These are phyloP conservation scores for Drosophila aff. DNA, from an alignment of 1,140 invertebrate species.

Conservation along the genomic window DNA sequence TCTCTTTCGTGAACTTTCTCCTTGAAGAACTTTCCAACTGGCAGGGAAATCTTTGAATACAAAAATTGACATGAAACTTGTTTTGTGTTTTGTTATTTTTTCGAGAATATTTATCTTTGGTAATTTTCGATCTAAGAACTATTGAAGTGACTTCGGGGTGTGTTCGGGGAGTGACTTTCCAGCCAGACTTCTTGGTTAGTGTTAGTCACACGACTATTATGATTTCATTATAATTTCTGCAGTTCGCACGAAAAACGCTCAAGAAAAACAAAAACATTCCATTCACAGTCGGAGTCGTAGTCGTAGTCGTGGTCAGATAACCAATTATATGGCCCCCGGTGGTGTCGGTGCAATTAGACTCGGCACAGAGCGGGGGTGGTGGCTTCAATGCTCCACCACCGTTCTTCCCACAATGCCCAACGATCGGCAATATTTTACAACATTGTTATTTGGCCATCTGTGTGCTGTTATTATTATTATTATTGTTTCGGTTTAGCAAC, in stretches of 20 bases:
- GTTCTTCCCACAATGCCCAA: neutral
- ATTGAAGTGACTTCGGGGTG: neutral
- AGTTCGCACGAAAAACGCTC: constrained; percentile 46
- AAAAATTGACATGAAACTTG: neutral
- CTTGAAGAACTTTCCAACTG: neutral
- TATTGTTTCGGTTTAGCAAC: constrained; percentile 9
- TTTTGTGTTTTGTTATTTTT: too few relatives aligned
- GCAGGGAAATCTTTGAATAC: neutral
- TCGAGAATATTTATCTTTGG: neutral
- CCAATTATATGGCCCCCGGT: constrained; percentile 40
- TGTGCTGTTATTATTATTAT: constrained; percentile 8
- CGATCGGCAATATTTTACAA: constrained; percentile 47
- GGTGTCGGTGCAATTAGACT: constrained; percentile 24
- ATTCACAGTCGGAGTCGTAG: constrained; percentile 43
- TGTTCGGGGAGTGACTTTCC: neutral
- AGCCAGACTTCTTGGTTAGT: neutral
- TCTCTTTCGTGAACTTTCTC: constrained; percentile 14
- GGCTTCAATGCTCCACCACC: constrained; percentile 3
- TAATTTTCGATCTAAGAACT: neutral
- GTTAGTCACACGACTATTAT: constrained; percentile 26
- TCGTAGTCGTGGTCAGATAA: constrained; percentile 52
- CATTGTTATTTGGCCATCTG: constrained; percentile 32
- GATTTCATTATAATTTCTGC: constrained; percentile 41
- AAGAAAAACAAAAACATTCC: constrained; percentile 41
- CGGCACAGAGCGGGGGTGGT: neutral